phyloP scores from a whole-genome alignment of 2,888 invertebrate species.

The Andrena praecox region DNA sequence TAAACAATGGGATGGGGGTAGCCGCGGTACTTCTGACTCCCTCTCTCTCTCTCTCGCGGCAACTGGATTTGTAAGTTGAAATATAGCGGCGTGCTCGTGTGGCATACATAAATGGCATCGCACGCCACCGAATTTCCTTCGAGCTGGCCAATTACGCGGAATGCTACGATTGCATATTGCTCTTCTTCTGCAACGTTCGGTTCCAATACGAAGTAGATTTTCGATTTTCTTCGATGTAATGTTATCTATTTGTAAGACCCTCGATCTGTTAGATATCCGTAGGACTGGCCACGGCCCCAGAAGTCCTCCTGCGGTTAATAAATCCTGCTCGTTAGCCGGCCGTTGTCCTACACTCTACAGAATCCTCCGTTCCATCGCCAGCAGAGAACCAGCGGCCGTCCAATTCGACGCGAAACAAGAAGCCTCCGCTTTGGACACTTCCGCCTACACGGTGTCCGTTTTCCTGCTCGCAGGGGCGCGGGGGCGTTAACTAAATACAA shows the following conservation, averaged over 20 bases:
- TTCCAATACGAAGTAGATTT: too few species aligned
- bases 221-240: too few species aligned
- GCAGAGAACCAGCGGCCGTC: not conserved
- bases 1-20: slow-evolving; percentile 43
- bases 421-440: not conserved
- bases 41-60: slow-evolving; percentile 6
- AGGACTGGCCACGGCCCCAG: not conserved
- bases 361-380: not conserved
- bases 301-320: not conserved
- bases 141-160: slow-evolving; percentile 6
- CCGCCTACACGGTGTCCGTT: slow-evolving; percentile 2
- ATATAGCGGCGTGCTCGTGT: slow-evolving; percentile 34
- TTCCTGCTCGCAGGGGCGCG: not conserved
- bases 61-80: slow-evolving; percentile 56
- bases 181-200: not conserved
- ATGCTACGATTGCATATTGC: not conserved
- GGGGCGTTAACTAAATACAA: slow-evolving; percentile 50
- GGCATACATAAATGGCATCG: slow-evolving; percentile 31
- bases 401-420: slow-evolving; percentile 13
- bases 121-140: slow-evolving; percentile 13
- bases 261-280: too few species aligned
- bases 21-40: slow-evolving; percentile 13
- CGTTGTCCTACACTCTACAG: too few species aligned
- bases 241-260: too few species aligned
- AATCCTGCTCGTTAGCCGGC: slow-evolving; percentile 4